Percentiles rank a stretch among this genome's conserved stretches.
phyloP scores from a whole-genome alignment of 2,113 vertebrate species.

The Heptranchias perlo region DNA sequence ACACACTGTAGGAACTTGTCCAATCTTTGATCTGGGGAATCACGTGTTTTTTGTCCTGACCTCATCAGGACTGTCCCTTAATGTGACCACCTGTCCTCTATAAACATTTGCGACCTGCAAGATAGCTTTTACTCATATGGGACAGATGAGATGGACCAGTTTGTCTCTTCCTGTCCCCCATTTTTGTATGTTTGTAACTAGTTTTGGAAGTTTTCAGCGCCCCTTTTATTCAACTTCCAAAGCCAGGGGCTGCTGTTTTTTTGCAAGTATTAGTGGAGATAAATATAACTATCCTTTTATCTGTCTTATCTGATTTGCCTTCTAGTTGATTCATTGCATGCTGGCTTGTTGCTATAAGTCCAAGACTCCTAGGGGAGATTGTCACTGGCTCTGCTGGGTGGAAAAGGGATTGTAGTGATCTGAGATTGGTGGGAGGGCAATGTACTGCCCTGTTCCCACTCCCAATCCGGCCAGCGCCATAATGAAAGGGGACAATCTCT shows the following conservation, averaged over 20 bases:
- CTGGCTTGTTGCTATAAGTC: neutral
- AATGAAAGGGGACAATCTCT: neutral
- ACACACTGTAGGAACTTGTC: neutral
- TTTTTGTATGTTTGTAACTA: neutral
- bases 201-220: neutral
- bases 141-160: neutral
- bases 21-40: neutral
- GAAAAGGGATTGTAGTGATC: neutral
- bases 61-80: neutral
- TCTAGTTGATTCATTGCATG: neutral
- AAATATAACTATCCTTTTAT: neutral
- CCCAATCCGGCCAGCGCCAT: neutral
- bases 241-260: neutral
- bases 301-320: neutral
- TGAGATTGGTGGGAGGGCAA: neutral
- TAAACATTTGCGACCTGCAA: neutral
- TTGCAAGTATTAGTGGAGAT: neutral
- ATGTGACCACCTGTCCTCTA: neutral
- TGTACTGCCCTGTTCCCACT: neutral
- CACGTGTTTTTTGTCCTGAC: neutral
- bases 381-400: neutral
- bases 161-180: neutral
- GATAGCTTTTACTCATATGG: neutral
- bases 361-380: neutral
- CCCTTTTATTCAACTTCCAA: neutral